A percentile compares a stretch with the other conserved stretches of the same genome.
phyloP scores from a whole-genome alignment of 2,113 vertebrate genomes.

The Tetrax tetrax region DNA sequence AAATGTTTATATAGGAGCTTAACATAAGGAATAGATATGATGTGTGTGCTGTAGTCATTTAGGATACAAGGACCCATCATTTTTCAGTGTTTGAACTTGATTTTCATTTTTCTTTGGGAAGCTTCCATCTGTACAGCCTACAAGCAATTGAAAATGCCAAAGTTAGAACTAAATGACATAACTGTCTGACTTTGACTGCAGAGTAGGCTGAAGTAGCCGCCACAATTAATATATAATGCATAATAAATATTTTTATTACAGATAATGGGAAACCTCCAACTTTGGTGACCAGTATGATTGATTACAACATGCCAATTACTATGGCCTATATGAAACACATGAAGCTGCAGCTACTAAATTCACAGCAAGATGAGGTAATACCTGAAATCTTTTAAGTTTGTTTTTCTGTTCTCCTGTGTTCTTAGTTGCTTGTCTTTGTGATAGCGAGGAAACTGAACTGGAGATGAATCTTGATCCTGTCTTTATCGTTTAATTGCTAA shows the following conservation, averaged over 20 bases:
- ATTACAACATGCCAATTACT: slow-evolving; percentile 89
- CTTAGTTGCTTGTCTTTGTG: neutral
- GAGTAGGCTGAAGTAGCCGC: neutral
- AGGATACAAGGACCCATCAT: neutral
- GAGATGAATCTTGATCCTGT: neutral
- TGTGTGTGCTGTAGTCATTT: neutral
- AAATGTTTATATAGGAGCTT: slow-evolving; percentile 16
- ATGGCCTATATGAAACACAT: slow-evolving; percentile 91
- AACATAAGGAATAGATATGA: neutral
- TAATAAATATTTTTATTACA: slow-evolving; percentile 67
- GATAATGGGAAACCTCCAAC: slow-evolving; percentile 86
- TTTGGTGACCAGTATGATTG: slow-evolving; percentile 86
- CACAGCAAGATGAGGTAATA: slow-evolving; percentile 85
- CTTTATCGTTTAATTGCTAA: neutral
- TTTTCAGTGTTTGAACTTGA: neutral
- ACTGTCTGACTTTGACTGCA: neutral
- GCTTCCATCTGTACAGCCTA: neutral
- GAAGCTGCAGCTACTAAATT: slow-evolving; percentile 83
- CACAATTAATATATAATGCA: neutral
- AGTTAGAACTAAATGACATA: neutral
- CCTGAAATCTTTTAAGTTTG: neutral
- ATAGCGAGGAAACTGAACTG: neutral
- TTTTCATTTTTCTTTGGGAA: neutral
- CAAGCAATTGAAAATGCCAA: neutral
- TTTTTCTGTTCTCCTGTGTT: neutral